Percentiles rank a stretch among this genome's conserved stretches.
These are phyloP conservation scores for Phrynocephalus vlangalii DNA, from an alignment of 2,797 vertebrate species.

Conservation along the genomic window DNA sequence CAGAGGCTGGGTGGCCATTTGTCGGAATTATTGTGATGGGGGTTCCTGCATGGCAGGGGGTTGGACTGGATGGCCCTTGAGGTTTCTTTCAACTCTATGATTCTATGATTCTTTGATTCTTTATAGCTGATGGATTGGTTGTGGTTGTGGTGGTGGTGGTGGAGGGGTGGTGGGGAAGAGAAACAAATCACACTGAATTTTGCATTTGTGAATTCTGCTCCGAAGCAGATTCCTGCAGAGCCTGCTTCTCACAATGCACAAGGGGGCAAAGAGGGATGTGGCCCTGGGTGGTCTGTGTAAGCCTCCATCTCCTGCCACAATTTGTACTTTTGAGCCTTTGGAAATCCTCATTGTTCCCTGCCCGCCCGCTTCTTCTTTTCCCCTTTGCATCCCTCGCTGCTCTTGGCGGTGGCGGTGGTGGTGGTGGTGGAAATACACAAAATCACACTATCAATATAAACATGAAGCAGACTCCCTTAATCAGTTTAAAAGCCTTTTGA, in stretches of 20 bases:
- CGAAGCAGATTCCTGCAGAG: too few relatives aligned
- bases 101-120: too few relatives aligned
- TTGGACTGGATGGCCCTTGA: too few relatives aligned
- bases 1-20: too few relatives aligned
- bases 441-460: slow-evolving; percentile 59
- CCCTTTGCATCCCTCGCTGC: slow-evolving; percentile 2
- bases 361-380: rapidly evolving
- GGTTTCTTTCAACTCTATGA: too few relatives aligned
- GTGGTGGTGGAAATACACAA: slow-evolving; percentile 30
- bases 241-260: neutral
- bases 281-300: neutral
- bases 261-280: too few relatives aligned
- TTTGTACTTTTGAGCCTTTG: slow-evolving; percentile 27
- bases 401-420: neutral
- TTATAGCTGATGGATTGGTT: too few relatives aligned
- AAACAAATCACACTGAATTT: neutral
- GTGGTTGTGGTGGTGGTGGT: neutral
- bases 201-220: neutral
- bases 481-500: slow-evolving; percentile 72
- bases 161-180: neutral
- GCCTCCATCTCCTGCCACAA: slow-evolving; percentile 30
- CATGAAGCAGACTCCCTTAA: slow-evolving; percentile 66
- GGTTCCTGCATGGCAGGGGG: too few relatives aligned
- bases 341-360: slow-evolving; percentile 34
- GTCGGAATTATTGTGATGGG: too few relatives aligned